A percentile compares a stretch with the other conserved stretches of the same genome.
Evolutionary conservation across 2,888 invertebrate species (phyloP).

Genomic region (Malachius bipustulatus): DNA sequence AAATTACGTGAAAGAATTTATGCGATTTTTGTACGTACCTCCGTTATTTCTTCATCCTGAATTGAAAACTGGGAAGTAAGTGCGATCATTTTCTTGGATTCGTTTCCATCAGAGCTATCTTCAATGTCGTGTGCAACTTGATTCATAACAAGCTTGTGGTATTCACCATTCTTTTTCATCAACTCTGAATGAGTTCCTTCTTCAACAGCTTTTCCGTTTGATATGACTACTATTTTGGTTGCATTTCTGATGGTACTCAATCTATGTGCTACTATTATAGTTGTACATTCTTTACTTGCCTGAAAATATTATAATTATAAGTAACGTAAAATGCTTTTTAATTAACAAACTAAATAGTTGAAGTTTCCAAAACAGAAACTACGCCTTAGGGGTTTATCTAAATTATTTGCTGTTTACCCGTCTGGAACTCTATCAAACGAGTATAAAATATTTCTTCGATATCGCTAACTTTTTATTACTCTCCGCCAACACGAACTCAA

Average conservation of each 20-base stretch:
- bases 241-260: slow-evolving; percentile 62
- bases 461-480: too few relatives aligned
- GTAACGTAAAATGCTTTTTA: too few relatives aligned
- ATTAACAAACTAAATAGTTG: background rate
- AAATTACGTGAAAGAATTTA: too few relatives aligned
- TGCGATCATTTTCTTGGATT: too few relatives aligned
- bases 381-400: background rate
- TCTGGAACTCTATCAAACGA: too few relatives aligned
- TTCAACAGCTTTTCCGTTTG: slow-evolving; percentile 55
- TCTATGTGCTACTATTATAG: slow-evolving; percentile 68
- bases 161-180: slow-evolving; percentile 52
- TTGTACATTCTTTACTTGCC: slow-evolving; percentile 64
- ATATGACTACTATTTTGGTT: slow-evolving; percentile 60
- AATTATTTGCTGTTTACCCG: background rate
- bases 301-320: too few relatives aligned
- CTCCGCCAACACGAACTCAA: too few relatives aligned
- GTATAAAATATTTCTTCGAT: too few relatives aligned
- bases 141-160: slow-evolving; percentile 56
- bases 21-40: too few relatives aligned
- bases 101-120: slow-evolving; percentile 5
- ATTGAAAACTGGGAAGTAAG: too few relatives aligned
- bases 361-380: background rate
- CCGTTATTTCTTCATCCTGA: too few relatives aligned
- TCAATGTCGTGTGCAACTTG: slow-evolving; percentile 36
- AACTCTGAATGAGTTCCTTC: slow-evolving; percentile 57